Evolutionary conservation across 2,113 vertebrate species (phyloP).

Genomic region (Aspidoscelis tigris): DNA sequence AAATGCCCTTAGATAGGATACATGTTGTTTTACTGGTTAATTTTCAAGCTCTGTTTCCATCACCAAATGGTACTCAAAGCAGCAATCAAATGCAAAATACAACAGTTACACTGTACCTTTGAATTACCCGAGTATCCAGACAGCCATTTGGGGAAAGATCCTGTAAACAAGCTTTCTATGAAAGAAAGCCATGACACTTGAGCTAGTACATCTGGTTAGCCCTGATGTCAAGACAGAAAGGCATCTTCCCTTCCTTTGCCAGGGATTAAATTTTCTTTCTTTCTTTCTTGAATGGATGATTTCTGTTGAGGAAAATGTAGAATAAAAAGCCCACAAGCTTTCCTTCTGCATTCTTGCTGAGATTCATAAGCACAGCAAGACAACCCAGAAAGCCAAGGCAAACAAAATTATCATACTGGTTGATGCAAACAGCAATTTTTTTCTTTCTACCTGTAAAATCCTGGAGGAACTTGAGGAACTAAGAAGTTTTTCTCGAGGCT

Average conservation of each 20-base stretch:
- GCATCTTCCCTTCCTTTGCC: constrained; percentile 1
- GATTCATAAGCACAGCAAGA: neutral
- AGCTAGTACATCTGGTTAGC: neutral
- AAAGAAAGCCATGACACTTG: neutral
- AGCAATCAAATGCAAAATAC: neutral
- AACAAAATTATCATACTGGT: rapidly evolving
- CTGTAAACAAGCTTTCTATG: too few species aligned
- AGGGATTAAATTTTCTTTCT: constrained; percentile 25
- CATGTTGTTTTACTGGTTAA: too few species aligned
- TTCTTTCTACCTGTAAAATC: constrained; percentile 85
- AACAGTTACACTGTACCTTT: too few species aligned
- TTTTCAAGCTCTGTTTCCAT: too few species aligned
- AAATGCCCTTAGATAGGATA: too few species aligned
- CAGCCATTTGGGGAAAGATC: neutral
- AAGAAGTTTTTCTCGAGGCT: constrained; percentile 91
- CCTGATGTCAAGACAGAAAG: constrained; percentile 47
- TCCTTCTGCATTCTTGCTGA: neutral
- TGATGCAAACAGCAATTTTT: rapidly evolving
- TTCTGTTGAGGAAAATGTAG: constrained; percentile 14
- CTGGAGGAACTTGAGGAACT: constrained; percentile 78
- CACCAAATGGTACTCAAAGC: neutral
- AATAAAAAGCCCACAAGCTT: neutral
- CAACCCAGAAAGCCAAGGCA: neutral
- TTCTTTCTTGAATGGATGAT: constrained; percentile 34
- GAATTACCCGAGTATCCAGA: neutral